These are phyloP conservation scores for Pseudolycoriella hygida DNA, from an alignment of 2,888 invertebrate genomes.

Conservation along the genomic window DNA sequence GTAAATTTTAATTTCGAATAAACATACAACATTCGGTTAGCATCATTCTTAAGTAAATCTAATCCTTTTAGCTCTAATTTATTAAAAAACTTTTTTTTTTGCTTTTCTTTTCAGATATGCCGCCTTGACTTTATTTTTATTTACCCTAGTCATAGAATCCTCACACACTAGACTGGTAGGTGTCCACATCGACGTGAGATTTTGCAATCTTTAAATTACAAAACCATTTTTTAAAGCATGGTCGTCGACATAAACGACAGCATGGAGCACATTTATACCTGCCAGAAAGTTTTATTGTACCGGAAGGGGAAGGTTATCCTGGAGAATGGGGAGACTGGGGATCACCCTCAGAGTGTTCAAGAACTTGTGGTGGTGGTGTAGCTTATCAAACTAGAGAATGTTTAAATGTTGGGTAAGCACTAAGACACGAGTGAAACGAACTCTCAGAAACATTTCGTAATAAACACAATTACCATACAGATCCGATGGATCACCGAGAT, in stretches of 20 bases:
- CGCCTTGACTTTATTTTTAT: slow-evolving; percentile 38
- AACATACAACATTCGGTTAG: too few relatives aligned
- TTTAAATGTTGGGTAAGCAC: slow-evolving; percentile 36
- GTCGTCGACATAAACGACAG: slow-evolving; percentile 59
- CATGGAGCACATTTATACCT: slow-evolving; percentile 55
- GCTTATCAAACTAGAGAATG: slow-evolving; percentile 70
- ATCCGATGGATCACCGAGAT: slow-evolving; percentile 40
- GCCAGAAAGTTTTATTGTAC: slow-evolving; percentile 52
- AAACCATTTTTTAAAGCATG: slow-evolving; percentile 26
- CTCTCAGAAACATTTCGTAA: background rate
- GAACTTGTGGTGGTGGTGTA: slow-evolving; percentile 87
- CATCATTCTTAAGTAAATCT: too few relatives aligned
- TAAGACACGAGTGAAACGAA: background rate
- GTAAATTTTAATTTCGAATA: too few relatives aligned
- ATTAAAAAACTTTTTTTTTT: slow-evolving; percentile 8
- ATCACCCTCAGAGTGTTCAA: slow-evolving; percentile 64
- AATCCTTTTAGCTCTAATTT: too few relatives aligned
- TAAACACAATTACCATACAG: slow-evolving; percentile 27
- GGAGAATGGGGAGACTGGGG: slow-evolving; percentile 70
- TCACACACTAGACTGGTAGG: slow-evolving; percentile 43
- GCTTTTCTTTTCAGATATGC: slow-evolving; percentile 39
- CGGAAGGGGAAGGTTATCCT: slow-evolving; percentile 47
- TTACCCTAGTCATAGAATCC: slow-evolving; percentile 33
- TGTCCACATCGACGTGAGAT: slow-evolving; percentile 17
- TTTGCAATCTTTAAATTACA: background rate